A percentile compares a stretch with the other conserved stretches of the same genome.
These are phyloP conservation scores for Chrysochloris asiatica DNA, from an alignment of 2,113 vertebrate genomes.

Conservation along the genomic window DNA sequence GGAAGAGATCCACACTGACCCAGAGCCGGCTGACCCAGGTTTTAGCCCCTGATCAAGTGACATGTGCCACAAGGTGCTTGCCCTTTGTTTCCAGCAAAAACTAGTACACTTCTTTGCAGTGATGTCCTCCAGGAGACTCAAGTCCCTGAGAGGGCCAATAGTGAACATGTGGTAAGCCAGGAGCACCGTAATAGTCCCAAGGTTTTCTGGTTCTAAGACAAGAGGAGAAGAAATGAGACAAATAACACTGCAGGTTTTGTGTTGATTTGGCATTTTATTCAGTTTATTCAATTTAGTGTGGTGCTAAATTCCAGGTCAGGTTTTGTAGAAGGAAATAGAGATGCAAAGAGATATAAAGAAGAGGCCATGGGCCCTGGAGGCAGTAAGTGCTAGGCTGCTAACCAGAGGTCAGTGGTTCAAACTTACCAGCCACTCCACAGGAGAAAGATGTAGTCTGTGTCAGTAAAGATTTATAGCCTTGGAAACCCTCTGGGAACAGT, in stretches of 20 bases:
- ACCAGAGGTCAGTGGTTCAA: background rate
- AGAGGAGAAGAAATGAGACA: background rate
- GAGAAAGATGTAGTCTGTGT: background rate
- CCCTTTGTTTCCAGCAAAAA: conserved; percentile 3
- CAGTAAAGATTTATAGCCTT: background rate
- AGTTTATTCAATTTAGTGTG: background rate
- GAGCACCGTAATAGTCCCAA: background rate
- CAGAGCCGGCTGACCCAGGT: background rate
- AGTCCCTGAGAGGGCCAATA: background rate
- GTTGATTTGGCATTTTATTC: conserved; percentile 10
- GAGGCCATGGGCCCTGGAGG: background rate
- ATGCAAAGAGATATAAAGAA: background rate
- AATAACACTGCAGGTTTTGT: background rate
- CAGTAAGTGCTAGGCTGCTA: no score
- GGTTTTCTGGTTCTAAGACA: background rate
- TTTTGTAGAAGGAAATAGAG: background rate
- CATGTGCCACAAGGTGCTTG: background rate
- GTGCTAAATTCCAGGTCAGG: background rate
- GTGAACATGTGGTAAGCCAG: background rate
- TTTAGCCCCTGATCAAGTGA: background rate
- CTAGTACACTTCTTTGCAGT: background rate
- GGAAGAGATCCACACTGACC: background rate
- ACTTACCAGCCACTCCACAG: background rate
- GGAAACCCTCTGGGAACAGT: background rate
- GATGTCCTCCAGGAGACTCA: background rate